phyloP scores from a whole-genome alignment of 1,140 invertebrate species.

The Chrysopa pallens region DNA sequence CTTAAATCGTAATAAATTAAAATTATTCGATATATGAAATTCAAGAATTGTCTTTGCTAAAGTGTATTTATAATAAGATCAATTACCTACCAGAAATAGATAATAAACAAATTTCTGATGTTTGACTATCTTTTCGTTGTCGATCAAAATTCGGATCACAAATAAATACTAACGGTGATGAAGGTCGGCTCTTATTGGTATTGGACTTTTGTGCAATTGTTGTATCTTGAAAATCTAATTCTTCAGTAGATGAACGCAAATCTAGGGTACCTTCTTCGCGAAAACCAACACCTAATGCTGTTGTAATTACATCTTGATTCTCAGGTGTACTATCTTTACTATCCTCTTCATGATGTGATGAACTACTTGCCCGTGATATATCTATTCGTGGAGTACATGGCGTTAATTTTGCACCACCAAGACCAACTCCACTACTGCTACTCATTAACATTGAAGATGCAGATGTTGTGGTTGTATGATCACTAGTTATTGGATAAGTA shows the following conservation, averaged over 20 bases:
- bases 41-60: too few relatives aligned
- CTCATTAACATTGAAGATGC: slow-evolving; percentile 6
- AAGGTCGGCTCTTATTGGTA: slow-evolving; percentile 20
- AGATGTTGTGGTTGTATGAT: slow-evolving; percentile 3
- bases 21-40: too few relatives aligned
- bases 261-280: slow-evolving; percentile 63
- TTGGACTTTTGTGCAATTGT: slow-evolving; percentile 23
- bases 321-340: slow-evolving; percentile 66
- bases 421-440: slow-evolving; percentile 9
- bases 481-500: too few relatives aligned
- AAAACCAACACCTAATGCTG: slow-evolving; percentile 35
- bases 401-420: slow-evolving; percentile 30
- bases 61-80: background rate
- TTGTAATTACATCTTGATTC: slow-evolving; percentile 24
- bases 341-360: slow-evolving; percentile 57
- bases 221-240: slow-evolving; percentile 59
- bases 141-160: slow-evolving; percentile 29
- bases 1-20: too few relatives aligned
- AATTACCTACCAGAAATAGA: slow-evolving; percentile 37
- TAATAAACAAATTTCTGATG: slow-evolving; percentile 56
- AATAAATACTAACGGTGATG: slow-evolving; percentile 11
- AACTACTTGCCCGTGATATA: slow-evolving; percentile 70
- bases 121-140: slow-evolving; percentile 57
- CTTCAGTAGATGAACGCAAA: slow-evolving; percentile 67
- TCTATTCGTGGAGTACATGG: slow-evolving; percentile 67